phyloP scores from a whole-genome alignment of 2,888 invertebrate species.

The Eupithecia exiguata region DNA sequence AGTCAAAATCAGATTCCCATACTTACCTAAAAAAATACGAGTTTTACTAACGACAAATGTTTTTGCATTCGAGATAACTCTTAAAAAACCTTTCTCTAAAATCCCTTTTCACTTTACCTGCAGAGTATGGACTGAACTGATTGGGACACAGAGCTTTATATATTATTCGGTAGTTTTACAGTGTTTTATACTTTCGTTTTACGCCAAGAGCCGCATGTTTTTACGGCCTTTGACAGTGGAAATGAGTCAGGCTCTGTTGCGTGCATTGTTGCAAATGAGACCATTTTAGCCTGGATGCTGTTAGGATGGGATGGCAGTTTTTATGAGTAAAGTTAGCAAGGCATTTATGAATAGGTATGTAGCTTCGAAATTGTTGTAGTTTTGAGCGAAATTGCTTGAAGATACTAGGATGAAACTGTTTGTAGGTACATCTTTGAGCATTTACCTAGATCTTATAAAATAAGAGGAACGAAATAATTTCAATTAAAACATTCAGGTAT shows the following conservation, averaged over 20 bases:
- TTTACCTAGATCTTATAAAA: neutral
- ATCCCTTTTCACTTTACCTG: constrained; percentile 15
- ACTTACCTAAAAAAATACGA: neutral
- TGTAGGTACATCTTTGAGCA: neutral
- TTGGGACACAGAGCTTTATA: neutral
- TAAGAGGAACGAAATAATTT: neutral
- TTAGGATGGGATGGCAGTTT: constrained; percentile 4
- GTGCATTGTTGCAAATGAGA: constrained; percentile 21
- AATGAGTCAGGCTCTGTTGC: constrained; percentile 4
- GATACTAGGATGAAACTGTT: neutral
- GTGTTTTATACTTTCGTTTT: constrained; percentile 13
- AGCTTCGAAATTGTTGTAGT: neutral
- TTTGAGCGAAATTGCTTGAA: neutral
- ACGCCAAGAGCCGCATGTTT: constrained; percentile 13
- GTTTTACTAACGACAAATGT: neutral
- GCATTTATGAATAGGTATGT: neutral
- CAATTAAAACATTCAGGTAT: neutral
- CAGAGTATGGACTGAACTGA: constrained; percentile 1
- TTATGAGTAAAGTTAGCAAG: neutral
- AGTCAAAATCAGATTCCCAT: neutral
- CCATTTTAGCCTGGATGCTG: constrained; percentile 7
- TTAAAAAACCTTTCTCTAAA: neutral
- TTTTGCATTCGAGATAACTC: neutral
- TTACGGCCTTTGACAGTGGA: constrained; percentile 20
- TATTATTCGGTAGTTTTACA: constrained; percentile 17